A percentile compares a stretch with the other conserved stretches of the same genome.
Evolutionary conservation across 2,888 invertebrate species (phyloP).

Genomic region (Eustalomyia histrio): DNA sequence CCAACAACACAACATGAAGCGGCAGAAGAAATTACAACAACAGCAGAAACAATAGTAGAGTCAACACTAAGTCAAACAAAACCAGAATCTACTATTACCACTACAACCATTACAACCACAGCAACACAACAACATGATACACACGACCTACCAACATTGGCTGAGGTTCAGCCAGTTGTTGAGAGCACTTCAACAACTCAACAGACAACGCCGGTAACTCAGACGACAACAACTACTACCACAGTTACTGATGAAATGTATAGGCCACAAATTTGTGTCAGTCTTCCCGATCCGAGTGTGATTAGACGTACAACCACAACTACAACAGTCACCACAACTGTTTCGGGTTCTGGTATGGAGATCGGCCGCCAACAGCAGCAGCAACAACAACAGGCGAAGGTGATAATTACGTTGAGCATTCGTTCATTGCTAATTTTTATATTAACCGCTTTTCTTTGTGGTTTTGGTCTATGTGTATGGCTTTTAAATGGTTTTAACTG

Average conservation of each 20-base stretch:
- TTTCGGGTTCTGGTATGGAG: conserved; percentile 55
- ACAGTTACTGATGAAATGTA: conserved; percentile 69
- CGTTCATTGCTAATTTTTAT: conserved; percentile 77
- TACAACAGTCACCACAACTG: conserved; percentile 72
- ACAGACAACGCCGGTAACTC: conserved; percentile 56
- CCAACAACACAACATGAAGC: conserved; percentile 66
- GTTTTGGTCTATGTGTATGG: conserved; percentile 79
- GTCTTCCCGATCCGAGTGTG: conserved; percentile 64
- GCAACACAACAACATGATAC: conserved; percentile 3
- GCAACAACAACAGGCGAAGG: conserved; percentile 76
- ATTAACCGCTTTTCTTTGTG: conserved; percentile 78
- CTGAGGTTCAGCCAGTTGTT: background rate
- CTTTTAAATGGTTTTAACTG: conserved; percentile 74
- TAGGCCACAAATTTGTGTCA: conserved; percentile 65
- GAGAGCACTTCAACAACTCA: conserved; percentile 19
- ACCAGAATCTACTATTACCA: conserved; percentile 12
- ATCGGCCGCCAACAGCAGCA: conserved; percentile 63
- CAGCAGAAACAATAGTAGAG: conserved; percentile 46
- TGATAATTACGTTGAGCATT: conserved; percentile 79
- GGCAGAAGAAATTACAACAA: background rate
- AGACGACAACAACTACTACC: conserved; percentile 67
- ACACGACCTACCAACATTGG: conserved; percentile 16
- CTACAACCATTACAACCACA: conserved; percentile 37
- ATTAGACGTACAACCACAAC: conserved; percentile 74
- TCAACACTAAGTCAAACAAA: conserved; percentile 26